Evolutionary conservation across 2,113 vertebrate genomes (phyloP), one percentile per base, ranked within the genome.

Genomic region (Corythaeola cristata): DNA sequence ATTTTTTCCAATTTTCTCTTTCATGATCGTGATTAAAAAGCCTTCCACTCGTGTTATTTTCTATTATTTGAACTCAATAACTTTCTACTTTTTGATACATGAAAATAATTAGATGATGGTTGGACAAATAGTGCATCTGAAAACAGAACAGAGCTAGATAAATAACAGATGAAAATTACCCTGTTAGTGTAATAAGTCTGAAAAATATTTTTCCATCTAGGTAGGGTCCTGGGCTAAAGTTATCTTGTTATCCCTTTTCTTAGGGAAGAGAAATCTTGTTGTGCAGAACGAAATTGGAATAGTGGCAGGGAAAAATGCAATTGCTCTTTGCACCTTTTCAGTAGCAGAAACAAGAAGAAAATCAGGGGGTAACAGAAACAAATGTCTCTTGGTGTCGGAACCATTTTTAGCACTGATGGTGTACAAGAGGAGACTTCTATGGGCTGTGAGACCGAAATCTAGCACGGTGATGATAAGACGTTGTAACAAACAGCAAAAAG

Each of bases 21-120:
- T 89, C 67, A 49, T 58, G 15, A 39, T 64, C 87, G 28, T 90
- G 81, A 90, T 92, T 94, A 52, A 96, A 96, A 94, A 85, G 47
- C 58, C 39, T 89, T 84, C 82, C 35, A 52, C 58, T 96, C 28
- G 60, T 78, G 35, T 76, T 89, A 60, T 89, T 82, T 95, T 93
- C 85, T 96, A 30, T 89, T 72, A 85, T 82, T 94, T 96, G 89
- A 94, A 67, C 53, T 94, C 67, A 72, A 10, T 80, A 80, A 18
- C 63, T 69, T 78, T 84, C 45, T 85, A 1, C 41, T 91, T 87
- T 63, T 59, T 94, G 66, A 58, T 94, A 95, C 56, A 53, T 87
- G 37, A 85, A 96, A 95, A 95, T 94, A 93, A 96, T 94, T 94
- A 88, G 78, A 59, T 82, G 58, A 86, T 79, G 74, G 52, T 53